A percentile compares a stretch with the other conserved stretches of the same genome.
phyloP scores from a whole-genome alignment of 2,113 vertebrate genomes.

The Triplophysa rosa region DNA sequence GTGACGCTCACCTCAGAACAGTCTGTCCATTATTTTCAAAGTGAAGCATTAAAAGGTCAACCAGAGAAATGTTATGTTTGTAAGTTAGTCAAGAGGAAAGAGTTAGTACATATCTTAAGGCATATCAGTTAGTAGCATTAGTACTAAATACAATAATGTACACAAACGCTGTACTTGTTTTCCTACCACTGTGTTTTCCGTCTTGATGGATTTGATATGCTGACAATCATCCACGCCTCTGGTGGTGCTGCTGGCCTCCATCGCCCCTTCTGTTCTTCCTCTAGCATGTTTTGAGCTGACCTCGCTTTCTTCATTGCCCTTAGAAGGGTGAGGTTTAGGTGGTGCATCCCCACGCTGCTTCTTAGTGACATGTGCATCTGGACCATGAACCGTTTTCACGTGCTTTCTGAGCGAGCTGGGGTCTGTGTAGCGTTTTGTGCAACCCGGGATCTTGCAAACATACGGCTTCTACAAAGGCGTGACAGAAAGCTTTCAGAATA shows the following conservation, averaged over 20 bases:
- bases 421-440: constrained; percentile 96
- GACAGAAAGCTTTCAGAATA: not conserved
- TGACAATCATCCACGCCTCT: constrained; percentile 82
- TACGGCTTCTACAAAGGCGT: constrained; percentile 88
- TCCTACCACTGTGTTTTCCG: constrained; percentile 91
- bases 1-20: constrained; percentile 88
- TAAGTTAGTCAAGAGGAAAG: constrained; percentile 52
- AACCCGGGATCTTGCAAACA: constrained; percentile 95
- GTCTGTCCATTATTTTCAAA: constrained; percentile 90
- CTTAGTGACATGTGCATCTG: constrained; percentile 95
- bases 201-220: constrained; percentile 90
- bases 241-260: constrained; percentile 80
- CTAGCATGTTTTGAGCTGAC: constrained; percentile 73
- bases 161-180: not conserved
- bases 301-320: constrained; percentile 86
- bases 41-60: constrained; percentile 73
- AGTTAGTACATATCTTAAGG: constrained; percentile 19
- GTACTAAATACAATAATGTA: not conserved
- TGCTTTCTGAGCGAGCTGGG: constrained; percentile 98
- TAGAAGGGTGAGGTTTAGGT: constrained; percentile 77
- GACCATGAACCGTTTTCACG: constrained; percentile 95
- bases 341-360: constrained; percentile 87
- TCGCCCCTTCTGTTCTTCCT: constrained; percentile 72
- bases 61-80: constrained; percentile 56
- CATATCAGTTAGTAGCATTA: constrained; percentile 20